Base-by-base conservation (phyloP, 2,797 vertebrate genomes). In the Eurystomus glaucurus region DNA sequence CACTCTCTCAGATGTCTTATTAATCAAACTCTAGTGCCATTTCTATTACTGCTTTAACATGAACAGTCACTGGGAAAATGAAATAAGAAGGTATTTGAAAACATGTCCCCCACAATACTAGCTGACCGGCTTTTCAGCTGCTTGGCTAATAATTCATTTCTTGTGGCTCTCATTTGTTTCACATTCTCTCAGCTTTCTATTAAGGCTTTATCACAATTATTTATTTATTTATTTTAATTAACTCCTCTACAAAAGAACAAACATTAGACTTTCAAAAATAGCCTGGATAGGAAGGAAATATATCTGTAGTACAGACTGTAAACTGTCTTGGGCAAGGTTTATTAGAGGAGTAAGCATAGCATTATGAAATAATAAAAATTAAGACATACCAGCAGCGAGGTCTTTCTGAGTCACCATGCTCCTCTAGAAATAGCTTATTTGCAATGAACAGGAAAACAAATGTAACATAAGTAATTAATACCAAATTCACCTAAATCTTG, bases 11-110 rank as follows among this genome's bases (percentile, higher is more conserved):
- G 12, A 54, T 60, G 51, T 58, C 64, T 60, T 77, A 78, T 72
- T 84, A 88, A 93, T 92, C 85, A 93, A 74, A 14, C 3, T 41
- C 41, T 20, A 54, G 19, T 81, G 33, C n/a, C 33, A 65, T 81
- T 95, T 88, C 61, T 69, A 41, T 87, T 90, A 82, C 41, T 58
- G 35, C 9, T 95, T 82, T 76, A 85, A 69, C 69, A 79, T 48
- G 54, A 86, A 69, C 6, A 51, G 26, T 66, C 10, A 16, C 41
- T 45, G n/a, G 18, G 22, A 92, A 87, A 93, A 96, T 22, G 1
- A 87, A 91, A 89, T 71, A 76, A 43, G 31, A 29, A 88, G 26
- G 28, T 60, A 33, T 78, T 85, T 68, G 39, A 95, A 92, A 76
- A 41, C 26, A 33, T 31, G 46, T 58, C 11, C 29, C 20, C 46